Base-by-base conservation (phyloP, 23 tunicate genomes). In the Corella eumyota region DNA sequence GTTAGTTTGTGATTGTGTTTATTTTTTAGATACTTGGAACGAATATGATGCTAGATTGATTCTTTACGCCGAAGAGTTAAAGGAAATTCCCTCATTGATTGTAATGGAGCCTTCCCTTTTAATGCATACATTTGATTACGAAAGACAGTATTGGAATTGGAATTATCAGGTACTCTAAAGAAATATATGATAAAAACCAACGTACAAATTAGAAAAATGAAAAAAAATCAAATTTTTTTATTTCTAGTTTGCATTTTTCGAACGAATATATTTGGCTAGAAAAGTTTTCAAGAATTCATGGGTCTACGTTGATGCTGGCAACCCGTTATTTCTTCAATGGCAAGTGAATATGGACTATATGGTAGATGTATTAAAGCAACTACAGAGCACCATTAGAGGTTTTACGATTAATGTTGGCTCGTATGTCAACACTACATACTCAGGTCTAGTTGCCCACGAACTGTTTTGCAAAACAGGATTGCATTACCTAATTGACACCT, bases 311-410 rank as follows among this genome's bases (percentile, higher is more conserved):
- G 98, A 92, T 64, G 87, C 98, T 7, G 98, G 98, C 28, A 92
- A 92, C 75, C 93, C 98, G 22, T 72, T 92, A 87, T 92, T 83
- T 48, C 72, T 92, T 44, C 98, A 92, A 46, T 92, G 98, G 98
- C 69, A 81, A 26, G 93, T 92, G 58, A 92, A 92, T 63, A 34
- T 92, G 51, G 71, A 92, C 25, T 93, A 92, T 50, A 76, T 92
- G n/a, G 78, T 83, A 64, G 45, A 36, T 13, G 93, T 92, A 50
- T 40, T 92, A 77, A 71, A 92, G 49, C 64, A 79, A 56, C 83
- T 92, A 93, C 98, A 93, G 25, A 71, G 50, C 1, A 65, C 73
- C 30, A 70, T 86, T 1, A 70, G 95, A 49, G 95, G 95, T 7
- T 92, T 92, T 45, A 65, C 98, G 34, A 77, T 92, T 25, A 92